phyloP scores from a whole-genome alignment of 2,888 invertebrate species.

The Meteorus colon region DNA sequence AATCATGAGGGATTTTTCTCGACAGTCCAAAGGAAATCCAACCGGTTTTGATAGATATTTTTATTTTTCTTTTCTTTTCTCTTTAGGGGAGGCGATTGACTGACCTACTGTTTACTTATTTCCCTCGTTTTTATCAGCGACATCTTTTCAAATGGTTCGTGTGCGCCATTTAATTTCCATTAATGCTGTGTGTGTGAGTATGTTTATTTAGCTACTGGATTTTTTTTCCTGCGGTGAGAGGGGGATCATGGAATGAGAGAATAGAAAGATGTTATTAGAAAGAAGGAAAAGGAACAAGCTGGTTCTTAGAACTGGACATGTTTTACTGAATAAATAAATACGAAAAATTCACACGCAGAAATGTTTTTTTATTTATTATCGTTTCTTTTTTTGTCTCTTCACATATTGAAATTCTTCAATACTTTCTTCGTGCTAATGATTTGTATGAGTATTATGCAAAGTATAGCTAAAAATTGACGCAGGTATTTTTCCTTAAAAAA shows the following conservation, averaged over 20 bases:
- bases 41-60: slow-evolving; percentile 10
- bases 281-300: slow-evolving; percentile 2
- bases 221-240: slow-evolving; percentile 9
- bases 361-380: not conserved
- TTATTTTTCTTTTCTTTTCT: not conserved
- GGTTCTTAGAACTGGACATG: slow-evolving; percentile 37
- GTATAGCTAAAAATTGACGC: slow-evolving; percentile 17
- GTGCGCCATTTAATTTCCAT: slow-evolving; percentile 39
- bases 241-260: not conserved
- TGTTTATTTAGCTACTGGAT: slow-evolving; percentile 35
- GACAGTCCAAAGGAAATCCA: slow-evolving; percentile 12
- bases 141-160: slow-evolving; percentile 22
- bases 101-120: slow-evolving; percentile 25
- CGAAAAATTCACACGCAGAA: not conserved
- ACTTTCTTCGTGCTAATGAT: not conserved
- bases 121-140: not conserved
- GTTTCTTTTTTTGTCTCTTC: slow-evolving; percentile 3
- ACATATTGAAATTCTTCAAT: too few relatives aligned
- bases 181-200: not conserved
- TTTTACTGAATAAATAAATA: slow-evolving; percentile 14
- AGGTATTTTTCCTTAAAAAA: slow-evolving; percentile 13
- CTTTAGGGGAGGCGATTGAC: slow-evolving; percentile 4
- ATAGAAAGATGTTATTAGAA: slow-evolving; percentile 9
- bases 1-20: slow-evolving; percentile 1
- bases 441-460: slow-evolving; percentile 1